Conservation (phyloP, 2,113 vertebrate species). For the Pseudonaja textilis region DNA sequence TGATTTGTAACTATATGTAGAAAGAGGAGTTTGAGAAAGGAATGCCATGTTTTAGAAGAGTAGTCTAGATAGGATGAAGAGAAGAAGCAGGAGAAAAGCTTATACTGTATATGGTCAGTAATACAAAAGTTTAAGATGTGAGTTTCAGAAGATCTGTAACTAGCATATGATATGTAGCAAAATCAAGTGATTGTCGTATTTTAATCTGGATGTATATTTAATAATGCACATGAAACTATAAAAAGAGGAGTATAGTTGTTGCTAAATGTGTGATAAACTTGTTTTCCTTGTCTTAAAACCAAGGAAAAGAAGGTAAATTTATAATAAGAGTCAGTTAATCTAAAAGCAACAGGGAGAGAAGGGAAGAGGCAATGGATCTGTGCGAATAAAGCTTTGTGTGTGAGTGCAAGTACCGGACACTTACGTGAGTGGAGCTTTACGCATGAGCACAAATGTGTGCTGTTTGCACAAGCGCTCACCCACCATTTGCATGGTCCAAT, state of each 20-base stretch:
- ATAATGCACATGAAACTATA: neutral
- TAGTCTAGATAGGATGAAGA: neutral
- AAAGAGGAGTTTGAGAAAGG: neutral
- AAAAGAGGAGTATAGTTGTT: neutral
- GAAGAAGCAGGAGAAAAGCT: neutral
- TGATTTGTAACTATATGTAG: neutral
- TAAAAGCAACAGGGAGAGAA: neutral
- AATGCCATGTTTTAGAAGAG: neutral
- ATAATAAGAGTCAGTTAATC: neutral
- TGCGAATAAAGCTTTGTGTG: neutral
- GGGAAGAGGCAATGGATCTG: neutral
- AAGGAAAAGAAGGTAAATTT: neutral
- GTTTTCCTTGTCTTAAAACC: neutral
- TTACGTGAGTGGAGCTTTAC: neutral
- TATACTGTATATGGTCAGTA: neutral
- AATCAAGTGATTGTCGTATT: neutral
- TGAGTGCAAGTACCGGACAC: neutral
- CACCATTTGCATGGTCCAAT: neutral
- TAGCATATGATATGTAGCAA: neutral
- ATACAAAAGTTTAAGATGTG: neutral
- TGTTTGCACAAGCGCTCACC: neutral
- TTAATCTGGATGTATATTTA: neutral
- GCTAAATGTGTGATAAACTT: neutral
- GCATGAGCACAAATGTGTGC: neutral
- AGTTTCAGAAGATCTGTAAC: neutral